Conservation (phyloP, 2,113 vertebrate species). For the Carlito syrichta region DNA sequence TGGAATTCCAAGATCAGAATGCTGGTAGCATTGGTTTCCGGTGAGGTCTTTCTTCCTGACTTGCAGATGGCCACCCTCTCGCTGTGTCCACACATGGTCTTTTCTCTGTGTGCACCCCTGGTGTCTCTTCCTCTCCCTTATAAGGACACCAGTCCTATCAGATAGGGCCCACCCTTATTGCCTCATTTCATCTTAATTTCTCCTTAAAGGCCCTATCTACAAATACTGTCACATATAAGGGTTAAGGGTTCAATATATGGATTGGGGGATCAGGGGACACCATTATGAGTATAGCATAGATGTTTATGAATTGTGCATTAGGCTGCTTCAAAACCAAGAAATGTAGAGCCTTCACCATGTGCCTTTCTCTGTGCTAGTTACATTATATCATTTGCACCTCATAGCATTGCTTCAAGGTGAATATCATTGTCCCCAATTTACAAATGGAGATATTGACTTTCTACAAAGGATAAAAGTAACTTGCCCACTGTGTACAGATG, state of each 20-base stretch:
- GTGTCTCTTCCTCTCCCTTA: neutral
- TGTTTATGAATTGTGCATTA: neutral
- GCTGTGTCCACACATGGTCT: rapidly evolving
- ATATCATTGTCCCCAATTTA: neutral
- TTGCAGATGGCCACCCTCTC: neutral
- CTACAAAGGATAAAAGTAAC: neutral
- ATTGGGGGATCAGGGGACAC: too few species aligned
- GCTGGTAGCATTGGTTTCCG: neutral
- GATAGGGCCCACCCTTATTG: neutral
- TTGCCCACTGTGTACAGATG: neutral
- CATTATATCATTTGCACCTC: neutral
- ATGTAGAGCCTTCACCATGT: neutral
- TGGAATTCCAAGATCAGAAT: too few species aligned
- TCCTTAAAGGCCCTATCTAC: neutral
- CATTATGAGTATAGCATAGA: neutral
- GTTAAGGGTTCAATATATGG: neutral
- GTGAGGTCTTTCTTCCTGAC: neutral
- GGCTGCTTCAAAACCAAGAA: neutral
- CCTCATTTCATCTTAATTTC: neutral
- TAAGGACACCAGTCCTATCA: neutral
- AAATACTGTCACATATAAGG: neutral
- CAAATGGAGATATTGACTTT: neutral
- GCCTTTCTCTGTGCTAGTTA: neutral
- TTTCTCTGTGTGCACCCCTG: rapidly evolving
- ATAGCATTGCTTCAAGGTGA: neutral